phyloP scores from a whole-genome alignment of 2,113 vertebrate genomes.

The Solea solea region DNA sequence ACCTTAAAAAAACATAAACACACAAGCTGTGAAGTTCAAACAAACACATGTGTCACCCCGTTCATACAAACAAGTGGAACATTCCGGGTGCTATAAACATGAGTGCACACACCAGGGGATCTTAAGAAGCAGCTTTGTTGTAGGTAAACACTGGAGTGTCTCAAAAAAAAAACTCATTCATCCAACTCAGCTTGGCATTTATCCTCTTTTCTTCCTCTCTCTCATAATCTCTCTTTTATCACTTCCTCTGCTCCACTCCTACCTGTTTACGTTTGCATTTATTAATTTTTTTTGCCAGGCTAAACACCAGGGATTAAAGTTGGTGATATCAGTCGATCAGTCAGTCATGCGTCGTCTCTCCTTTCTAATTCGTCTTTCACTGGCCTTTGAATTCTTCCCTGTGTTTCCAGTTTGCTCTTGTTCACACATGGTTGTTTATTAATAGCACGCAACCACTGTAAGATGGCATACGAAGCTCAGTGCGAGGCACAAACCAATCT shows the following conservation, averaged over 20 bases:
- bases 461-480: constrained; percentile 6
- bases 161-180: constrained; percentile 42
- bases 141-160: constrained; percentile 43
- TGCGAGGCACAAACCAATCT: constrained; percentile 17
- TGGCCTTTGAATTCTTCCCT: constrained; percentile 17
- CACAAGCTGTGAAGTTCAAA: neutral
- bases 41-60: neutral
- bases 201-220: constrained; percentile 31
- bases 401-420: constrained; percentile 12
- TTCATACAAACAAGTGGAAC: neutral
- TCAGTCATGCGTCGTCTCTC: neutral
- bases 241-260: constrained; percentile 20
- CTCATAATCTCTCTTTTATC: constrained; percentile 32
- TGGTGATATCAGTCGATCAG: constrained; percentile 6
- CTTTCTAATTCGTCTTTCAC: constrained; percentile 18
- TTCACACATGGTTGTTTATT: neutral
- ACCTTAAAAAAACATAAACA: neutral
- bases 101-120: constrained; percentile 26
- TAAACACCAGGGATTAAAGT: constrained; percentile 48
- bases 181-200: constrained; percentile 25
- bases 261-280: constrained; percentile 38
- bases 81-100: constrained; percentile 13
- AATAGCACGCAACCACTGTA: constrained; percentile 10
- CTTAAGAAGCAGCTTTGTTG: constrained; percentile 57
- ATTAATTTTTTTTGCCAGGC: neutral